These are phyloP conservation scores for Leptodactylus fallax DNA, from an alignment of 2,797 vertebrate species.

Conservation along the genomic window DNA sequence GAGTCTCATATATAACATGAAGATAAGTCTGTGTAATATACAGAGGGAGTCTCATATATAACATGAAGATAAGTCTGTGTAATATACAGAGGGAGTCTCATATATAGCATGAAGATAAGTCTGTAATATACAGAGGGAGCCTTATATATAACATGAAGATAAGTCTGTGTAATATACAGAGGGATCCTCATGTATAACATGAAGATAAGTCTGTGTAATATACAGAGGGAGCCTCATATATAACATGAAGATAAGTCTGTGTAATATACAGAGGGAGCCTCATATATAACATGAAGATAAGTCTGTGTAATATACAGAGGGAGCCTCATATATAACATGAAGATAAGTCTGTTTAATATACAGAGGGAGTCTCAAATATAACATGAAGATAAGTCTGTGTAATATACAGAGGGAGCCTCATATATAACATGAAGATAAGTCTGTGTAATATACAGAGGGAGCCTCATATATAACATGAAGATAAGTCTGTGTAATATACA, in stretches of 20 bases:
- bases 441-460: neutral
- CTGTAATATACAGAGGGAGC: neutral
- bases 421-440: neutral
- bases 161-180: neutral
- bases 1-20: neutral
- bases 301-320: neutral
- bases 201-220: neutral
- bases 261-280: neutral
- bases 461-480: neutral
- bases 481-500: neutral
- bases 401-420: neutral
- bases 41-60: neutral
- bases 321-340: neutral
- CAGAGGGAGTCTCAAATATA: neutral
- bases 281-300: neutral
- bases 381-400: neutral
- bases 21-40: neutral
- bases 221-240: neutral
- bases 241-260: neutral
- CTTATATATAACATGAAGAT: neutral
- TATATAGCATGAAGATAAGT: neutral
- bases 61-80: neutral
- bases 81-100: neutral
- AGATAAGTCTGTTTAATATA: neutral
- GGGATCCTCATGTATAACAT: neutral